Evolutionary conservation across 2,113 vertebrate species (phyloP).

Genomic region (Nothoprocta pentlandii): DNA sequence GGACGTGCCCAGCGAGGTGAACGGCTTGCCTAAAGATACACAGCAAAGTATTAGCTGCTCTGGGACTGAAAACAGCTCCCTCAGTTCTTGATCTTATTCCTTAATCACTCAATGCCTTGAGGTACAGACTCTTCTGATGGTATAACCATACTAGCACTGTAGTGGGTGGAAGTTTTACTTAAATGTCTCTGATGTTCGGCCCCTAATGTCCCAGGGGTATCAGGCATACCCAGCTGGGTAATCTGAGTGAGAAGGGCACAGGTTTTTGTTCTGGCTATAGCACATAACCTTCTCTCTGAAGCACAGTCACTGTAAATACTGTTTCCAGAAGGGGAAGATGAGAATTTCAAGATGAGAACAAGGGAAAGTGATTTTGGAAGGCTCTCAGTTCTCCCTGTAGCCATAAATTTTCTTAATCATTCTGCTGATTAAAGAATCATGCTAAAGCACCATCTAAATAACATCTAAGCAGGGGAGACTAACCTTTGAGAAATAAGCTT

Average conservation of each 20-base stretch:
- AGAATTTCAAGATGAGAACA: background rate
- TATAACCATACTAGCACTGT: background rate
- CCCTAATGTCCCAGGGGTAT: background rate
- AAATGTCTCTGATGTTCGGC: background rate
- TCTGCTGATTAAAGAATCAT: background rate
- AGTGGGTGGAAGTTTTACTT: background rate
- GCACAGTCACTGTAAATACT: background rate
- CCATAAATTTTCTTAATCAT: background rate
- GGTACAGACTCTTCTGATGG: background rate
- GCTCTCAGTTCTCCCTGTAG: background rate
- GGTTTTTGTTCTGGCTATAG: background rate
- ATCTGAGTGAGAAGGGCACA: background rate
- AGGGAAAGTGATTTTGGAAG: background rate
- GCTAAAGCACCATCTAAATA: constrained; percentile 28
- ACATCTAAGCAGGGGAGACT: background rate
- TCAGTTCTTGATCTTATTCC: background rate
- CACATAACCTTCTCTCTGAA: background rate
- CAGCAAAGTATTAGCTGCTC: background rate
- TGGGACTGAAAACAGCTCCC: background rate
- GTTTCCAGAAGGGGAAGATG: background rate
- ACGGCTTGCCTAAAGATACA: background rate
- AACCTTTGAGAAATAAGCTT: constrained; percentile 32
- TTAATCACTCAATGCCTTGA: background rate
- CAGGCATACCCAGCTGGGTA: background rate
- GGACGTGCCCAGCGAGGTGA: background rate